These are phyloP conservation scores for Pyralis farinalis DNA, from an alignment of 2,888 invertebrate species.

Conservation along the genomic window DNA sequence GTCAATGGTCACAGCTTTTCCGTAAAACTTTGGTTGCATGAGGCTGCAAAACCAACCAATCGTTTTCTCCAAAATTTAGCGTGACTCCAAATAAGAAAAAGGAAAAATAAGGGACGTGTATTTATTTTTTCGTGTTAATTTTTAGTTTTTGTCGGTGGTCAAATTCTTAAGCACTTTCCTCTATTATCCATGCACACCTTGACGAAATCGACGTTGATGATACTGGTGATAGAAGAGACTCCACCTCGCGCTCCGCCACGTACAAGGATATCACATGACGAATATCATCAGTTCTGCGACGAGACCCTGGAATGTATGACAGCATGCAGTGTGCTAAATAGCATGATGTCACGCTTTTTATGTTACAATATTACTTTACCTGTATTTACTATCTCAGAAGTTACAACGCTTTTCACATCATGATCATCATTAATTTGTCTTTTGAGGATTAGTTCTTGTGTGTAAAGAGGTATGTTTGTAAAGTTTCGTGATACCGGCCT, in stretches of 20 bases:
- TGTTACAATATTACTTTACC: too few relatives aligned
- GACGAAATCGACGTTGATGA: slow-evolving; percentile 20
- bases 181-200: slow-evolving; percentile 39
- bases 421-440: background rate
- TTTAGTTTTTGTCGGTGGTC: background rate
- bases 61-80: too few relatives aligned
- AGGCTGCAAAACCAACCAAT: too few relatives aligned
- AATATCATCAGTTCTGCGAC: slow-evolving; percentile 90
- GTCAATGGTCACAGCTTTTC: too few relatives aligned
- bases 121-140: too few relatives aligned
- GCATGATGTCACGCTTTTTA: slow-evolving; percentile 58
- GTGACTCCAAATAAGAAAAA: too few relatives aligned
- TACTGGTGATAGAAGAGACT: slow-evolving; percentile 40
- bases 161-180: slow-evolving; percentile 35
- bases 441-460: too few relatives aligned
- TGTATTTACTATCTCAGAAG: slow-evolving; percentile 22
- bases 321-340: slow-evolving; percentile 30
- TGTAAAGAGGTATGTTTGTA: too few relatives aligned
- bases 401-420: slow-evolving; percentile 3
- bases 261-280: slow-evolving; percentile 84
- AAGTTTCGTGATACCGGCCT: too few relatives aligned
- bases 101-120: too few relatives aligned
- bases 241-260: slow-evolving; percentile 73
- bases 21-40: too few relatives aligned
- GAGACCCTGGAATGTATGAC: slow-evolving; percentile 89